phyloP scores from a whole-genome alignment of 2,797 vertebrate species.

The Thamnophis elegans region DNA sequence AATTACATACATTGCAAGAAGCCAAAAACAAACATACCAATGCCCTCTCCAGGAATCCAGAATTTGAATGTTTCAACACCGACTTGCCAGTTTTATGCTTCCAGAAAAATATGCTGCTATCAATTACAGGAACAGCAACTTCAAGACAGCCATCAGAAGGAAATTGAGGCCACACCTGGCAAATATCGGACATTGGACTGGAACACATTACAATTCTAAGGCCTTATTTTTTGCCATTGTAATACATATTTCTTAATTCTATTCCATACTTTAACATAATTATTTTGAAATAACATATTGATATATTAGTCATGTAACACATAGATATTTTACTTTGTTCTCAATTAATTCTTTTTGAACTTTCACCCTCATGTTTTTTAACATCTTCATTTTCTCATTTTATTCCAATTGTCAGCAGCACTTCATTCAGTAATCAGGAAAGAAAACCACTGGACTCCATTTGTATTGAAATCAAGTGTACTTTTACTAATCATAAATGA shows the following conservation, averaged over 20 bases:
- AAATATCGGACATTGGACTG: background rate
- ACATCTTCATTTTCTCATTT: background rate
- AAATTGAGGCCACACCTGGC: background rate
- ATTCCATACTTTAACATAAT: background rate
- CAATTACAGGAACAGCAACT: background rate
- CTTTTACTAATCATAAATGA: no score
- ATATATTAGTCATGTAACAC: background rate
- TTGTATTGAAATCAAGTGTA: no score
- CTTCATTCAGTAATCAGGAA: no score
- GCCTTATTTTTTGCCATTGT: background rate
- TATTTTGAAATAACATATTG: background rate
- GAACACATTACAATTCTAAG: background rate
- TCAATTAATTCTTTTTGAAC: background rate
- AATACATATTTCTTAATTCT: background rate
- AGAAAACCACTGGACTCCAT: no score
- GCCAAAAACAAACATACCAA: background rate
- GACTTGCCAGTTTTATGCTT: background rate
- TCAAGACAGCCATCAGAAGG: background rate
- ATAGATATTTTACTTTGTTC: background rate
- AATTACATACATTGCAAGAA: background rate
- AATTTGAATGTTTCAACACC: background rate
- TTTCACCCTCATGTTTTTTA: background rate
- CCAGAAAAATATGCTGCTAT: background rate
- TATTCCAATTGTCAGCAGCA: no score
- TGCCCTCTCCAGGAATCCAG: background rate